Evolutionary conservation across 2,797 vertebrate genomes (phyloP).

Genomic region (Vireo griseus): DNA sequence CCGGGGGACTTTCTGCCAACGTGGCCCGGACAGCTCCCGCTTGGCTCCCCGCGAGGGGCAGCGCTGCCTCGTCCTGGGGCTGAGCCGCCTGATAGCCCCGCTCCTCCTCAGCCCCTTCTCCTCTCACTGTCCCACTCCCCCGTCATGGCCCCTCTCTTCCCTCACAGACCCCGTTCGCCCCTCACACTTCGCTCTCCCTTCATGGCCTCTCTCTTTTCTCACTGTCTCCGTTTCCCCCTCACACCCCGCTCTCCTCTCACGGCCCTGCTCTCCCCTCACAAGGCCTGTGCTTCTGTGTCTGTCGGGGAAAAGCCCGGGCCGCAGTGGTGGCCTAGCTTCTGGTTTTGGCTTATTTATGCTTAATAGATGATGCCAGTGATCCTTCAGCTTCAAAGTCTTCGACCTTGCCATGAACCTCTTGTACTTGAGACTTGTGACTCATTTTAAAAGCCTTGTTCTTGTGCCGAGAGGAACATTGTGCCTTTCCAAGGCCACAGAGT

Average conservation of each 20-base stretch:
- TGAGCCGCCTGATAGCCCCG: neutral
- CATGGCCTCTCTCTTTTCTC: neutral
- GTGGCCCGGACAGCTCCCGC: neutral
- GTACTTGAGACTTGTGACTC: neutral
- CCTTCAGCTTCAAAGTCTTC: fast-evolving
- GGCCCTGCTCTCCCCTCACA: neutral
- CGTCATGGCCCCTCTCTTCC: neutral
- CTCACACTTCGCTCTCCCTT: neutral
- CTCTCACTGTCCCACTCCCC: neutral
- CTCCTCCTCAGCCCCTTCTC: neutral
- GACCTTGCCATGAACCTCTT: fast-evolving
- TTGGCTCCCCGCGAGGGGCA: neutral
- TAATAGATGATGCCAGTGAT: fast-evolving
- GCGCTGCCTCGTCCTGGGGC: neutral
- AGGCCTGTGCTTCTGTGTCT: fast-evolving
- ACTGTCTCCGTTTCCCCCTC: neutral
- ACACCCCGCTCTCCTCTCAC: neutral
- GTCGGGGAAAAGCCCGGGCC: fast-evolving
- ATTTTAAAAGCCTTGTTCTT: fast-evolving
- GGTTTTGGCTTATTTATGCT: neutral
- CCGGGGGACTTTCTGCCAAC: too few species aligned
- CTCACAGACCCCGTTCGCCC: neutral
- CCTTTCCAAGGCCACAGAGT: fast-evolving
- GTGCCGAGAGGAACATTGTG: neutral
- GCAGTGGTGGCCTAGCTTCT: neutral